phyloP scores from a whole-genome alignment of 2,888 invertebrate species.

The Stenchaetothrips biformis region DNA sequence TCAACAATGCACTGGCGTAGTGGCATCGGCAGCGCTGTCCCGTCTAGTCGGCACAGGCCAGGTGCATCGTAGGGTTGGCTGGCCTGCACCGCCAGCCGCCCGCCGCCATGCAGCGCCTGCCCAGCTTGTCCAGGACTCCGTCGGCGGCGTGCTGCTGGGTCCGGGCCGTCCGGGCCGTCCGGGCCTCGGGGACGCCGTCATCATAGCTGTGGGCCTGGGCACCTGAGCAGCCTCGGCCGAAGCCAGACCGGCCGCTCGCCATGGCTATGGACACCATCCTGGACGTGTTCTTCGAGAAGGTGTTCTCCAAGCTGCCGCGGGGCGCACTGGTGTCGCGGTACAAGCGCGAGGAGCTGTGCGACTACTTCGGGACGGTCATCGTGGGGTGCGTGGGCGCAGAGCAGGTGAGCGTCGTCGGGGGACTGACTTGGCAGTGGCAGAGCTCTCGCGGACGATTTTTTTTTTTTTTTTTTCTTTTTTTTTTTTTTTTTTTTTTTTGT shows the following conservation, averaged over 20 bases:
- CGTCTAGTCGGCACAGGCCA: too few species aligned
- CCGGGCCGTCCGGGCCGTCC: not conserved
- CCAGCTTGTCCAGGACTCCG: too few species aligned
- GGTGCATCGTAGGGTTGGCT: too few species aligned
- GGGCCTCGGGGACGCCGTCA: not conserved
- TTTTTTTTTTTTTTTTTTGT: too few species aligned
- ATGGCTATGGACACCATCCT: constrained; percentile 67
- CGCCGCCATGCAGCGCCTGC: too few species aligned
- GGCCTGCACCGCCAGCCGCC: too few species aligned
- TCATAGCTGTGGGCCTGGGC: not conserved
- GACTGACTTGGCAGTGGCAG: constrained; percentile 32
- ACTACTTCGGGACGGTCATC: constrained; percentile 73
- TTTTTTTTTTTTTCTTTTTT: too few species aligned
- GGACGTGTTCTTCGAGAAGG: constrained; percentile 71
- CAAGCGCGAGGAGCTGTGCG: constrained; percentile 66
- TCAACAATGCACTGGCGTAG: too few species aligned
- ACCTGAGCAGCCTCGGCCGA: not conserved
- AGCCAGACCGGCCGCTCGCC: not conserved
- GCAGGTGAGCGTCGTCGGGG: constrained; percentile 31
- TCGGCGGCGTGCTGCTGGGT: not conserved
- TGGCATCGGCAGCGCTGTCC: too few species aligned
- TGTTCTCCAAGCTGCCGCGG: constrained; percentile 65
- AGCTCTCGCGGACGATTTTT: constrained; percentile 34
- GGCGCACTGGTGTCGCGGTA: constrained; percentile 66
- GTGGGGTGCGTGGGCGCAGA: constrained; percentile 63